These are phyloP conservation scores for Falco concolor DNA, from an alignment of 2,797 vertebrate species.

Conservation along the genomic window DNA sequence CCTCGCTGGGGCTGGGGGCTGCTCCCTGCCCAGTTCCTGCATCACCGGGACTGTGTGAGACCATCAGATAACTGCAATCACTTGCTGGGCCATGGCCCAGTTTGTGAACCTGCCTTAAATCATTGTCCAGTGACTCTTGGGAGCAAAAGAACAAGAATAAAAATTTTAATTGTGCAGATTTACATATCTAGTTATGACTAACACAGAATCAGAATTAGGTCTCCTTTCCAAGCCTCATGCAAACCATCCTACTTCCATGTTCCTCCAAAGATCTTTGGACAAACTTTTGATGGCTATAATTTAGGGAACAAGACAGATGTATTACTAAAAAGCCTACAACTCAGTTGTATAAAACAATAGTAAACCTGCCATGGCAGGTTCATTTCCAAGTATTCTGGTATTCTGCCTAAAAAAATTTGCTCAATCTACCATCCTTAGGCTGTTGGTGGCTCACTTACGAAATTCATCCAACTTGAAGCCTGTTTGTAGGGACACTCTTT, in stretches of 20 bases:
- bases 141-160: not conserved
- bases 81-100: not conserved
- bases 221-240: not conserved
- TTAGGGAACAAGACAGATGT: not conserved
- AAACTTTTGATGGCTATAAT: not conserved
- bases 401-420: not conserved
- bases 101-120: not conserved
- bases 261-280: not conserved
- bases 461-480: not conserved
- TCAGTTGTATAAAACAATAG: not conserved
- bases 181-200: not conserved
- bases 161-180: not conserved
- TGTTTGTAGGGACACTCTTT: not conserved
- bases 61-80: not conserved
- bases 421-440: not conserved
- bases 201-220: not conserved
- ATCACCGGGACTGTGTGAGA: not conserved
- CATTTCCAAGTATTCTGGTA: not conserved
- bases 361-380: not conserved
- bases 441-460: not conserved
- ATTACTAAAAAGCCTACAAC: not conserved
- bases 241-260: not conserved
- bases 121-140: not conserved
- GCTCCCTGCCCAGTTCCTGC: not conserved
- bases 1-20: rapidly evolving